A percentile compares a stretch with the other conserved stretches of the same genome.
Evolutionary conservation across 1,140 invertebrate genomes (phyloP).

Genomic region (Laupala kohalensis): DNA sequence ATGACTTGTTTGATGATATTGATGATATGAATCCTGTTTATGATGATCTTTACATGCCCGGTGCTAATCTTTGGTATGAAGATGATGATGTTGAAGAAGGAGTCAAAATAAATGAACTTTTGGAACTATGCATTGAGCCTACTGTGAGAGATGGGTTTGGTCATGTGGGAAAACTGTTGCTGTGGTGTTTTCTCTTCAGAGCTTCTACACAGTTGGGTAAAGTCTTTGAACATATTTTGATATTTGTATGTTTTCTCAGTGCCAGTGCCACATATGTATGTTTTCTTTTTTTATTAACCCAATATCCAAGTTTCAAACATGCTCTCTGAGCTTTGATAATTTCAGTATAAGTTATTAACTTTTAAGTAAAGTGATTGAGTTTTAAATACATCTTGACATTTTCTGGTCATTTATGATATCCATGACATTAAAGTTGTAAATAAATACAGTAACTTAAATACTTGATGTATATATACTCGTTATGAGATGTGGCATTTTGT

Average conservation of each 20-base stretch:
- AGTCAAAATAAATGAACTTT: conserved; percentile 17
- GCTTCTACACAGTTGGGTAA: conserved; percentile 23
- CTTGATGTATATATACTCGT: too few relatives aligned
- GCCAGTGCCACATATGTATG: too few relatives aligned
- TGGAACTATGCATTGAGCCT: conserved; percentile 23
- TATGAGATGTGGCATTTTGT: too few relatives aligned
- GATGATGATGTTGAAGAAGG: conserved; percentile 14
- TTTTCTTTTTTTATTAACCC: too few relatives aligned
- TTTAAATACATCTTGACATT: too few relatives aligned
- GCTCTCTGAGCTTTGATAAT: too few relatives aligned
- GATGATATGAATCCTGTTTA: conserved; percentile 13
- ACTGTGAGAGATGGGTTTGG: conserved; percentile 21
- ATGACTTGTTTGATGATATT: conserved; percentile 15
- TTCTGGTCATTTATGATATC: too few relatives aligned
- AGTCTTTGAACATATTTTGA: background rate
- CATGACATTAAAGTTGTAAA: too few relatives aligned
- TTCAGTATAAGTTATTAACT: too few relatives aligned
- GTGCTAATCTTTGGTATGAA: conserved; percentile 14
- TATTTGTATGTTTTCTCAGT: background rate
- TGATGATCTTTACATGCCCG: conserved; percentile 13
- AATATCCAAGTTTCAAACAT: too few relatives aligned
- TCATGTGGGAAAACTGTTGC: conserved; percentile 22
- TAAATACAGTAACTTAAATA: too few relatives aligned
- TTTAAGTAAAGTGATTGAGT: too few relatives aligned
- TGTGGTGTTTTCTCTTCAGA: conserved; percentile 23